phyloP scores from a whole-genome alignment of 2,888 invertebrate genomes.

The Reticulitermes lucifugus region DNA sequence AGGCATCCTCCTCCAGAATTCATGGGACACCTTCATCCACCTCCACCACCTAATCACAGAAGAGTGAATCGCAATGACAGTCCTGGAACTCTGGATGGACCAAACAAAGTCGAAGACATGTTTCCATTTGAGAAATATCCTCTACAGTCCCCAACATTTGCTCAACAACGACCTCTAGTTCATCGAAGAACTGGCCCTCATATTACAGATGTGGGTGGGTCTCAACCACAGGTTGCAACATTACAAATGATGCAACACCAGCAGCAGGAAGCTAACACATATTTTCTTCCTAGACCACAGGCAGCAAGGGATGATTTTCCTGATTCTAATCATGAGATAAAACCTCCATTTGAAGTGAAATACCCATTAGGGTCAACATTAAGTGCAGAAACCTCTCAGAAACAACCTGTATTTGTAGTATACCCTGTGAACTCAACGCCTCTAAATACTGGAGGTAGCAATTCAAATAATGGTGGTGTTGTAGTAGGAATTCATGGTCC shows the following conservation, averaged over 20 bases:
- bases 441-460: constrained; percentile 65
- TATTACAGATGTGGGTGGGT: constrained; percentile 1
- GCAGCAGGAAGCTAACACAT: constrained; percentile 19
- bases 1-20: constrained; percentile 35
- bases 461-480: constrained; percentile 63
- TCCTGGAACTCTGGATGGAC: constrained; percentile 40
- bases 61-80: constrained; percentile 58
- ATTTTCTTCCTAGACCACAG: constrained; percentile 31
- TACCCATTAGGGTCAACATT: constrained; percentile 52
- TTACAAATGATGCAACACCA: constrained; percentile 72
- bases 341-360: constrained; percentile 26
- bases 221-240: constrained; percentile 70
- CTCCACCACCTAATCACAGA: constrained; percentile 61
- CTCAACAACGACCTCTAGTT: constrained; percentile 61
- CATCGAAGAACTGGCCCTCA: constrained; percentile 50
- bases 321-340: constrained; percentile 1
- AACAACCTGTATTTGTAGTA: constrained; percentile 67
- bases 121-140: constrained; percentile 55
- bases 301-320: constrained; percentile 42
- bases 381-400: constrained; percentile 52
- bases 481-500: constrained; percentile 70
- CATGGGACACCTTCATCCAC: constrained; percentile 66
- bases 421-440: constrained; percentile 71
- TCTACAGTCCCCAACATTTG: constrained; percentile 64
- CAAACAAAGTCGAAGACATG: constrained; percentile 48